Evolutionary conservation across 2,888 invertebrate species (phyloP), one percentile per base, ranked within the genome.

Genomic region (Hydraecia micacea): DNA sequence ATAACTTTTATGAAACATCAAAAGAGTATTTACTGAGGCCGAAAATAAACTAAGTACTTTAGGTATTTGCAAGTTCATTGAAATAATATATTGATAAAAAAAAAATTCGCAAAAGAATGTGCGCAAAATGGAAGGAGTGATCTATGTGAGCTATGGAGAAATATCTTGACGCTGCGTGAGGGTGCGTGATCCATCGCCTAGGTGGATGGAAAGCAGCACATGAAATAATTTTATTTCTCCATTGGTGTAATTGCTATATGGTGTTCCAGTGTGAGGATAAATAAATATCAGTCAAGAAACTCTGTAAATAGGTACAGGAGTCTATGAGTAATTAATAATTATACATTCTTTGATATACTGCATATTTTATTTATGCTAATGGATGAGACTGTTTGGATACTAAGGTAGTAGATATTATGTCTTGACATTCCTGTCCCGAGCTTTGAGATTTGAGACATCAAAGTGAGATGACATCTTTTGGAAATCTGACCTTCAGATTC

Each of bases 1-100:
- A 82, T 79, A 83, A 73, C 62, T 73, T 83, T 73, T 75, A 83
- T 75, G 83, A 73, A 28, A 79, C 46, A 75, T 83, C 32, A 73
- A 75, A 69, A 49, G 25, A 32, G 15, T 67, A 60, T 73, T 52
- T 52, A 52, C 67, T 28, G 42, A 60, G 28, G 7, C 1, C 18
- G 46, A 68, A 73, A 49, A 67, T 49, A 73, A 28, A 73, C 60
- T 13, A 79, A 79, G 73, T 73, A 66, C 13, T 15, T 42, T 25
- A 18, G 13, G 2, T 32, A 42, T 36, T 55, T 46, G 6, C 55
- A 28, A 25, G 25, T 55, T 25, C 9, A 55, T 25, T 55, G 25
- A 55, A 55, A 55, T 25, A 55, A n/a, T n/a, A n/a, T n/a, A n/a
- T n/a, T n/a, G n/a, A n/a, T n/a, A n/a, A n/a, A n/a, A n/a, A n/a